Base-by-base conservation (phyloP, 1,140 invertebrate genomes). In the Calliphora vicina region DNA sequence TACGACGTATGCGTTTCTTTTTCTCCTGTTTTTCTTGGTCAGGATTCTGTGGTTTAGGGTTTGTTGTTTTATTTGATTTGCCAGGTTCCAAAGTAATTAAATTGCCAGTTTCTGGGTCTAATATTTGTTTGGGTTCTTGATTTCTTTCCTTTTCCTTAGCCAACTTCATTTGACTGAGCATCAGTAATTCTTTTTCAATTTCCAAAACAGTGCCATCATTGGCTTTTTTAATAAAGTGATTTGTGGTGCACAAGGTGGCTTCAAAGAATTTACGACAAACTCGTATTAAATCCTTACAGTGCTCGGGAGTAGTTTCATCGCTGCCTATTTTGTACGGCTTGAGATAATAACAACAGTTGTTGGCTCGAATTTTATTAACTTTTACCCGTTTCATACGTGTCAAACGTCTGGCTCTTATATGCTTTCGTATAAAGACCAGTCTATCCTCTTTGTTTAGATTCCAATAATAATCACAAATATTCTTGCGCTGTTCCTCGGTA, bases 391-490 rank as follows among this genome's bases (percentile, higher is more conserved):
- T 35, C 20, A 26, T 50, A 57, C 26, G 27, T 67, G 9, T 50
- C 17, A 50, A 13, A 50, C 45, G 45, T 12, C 17, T 57, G 26
- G 23, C 42, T 20, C 29, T 61, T 9, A 35, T 25, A 78, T 42
- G 72, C 43, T 35, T 78, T n/a, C 50, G 61, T 80, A 71, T 74
- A 82, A n/a, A 81, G 73, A 45, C 45, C 73, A 23, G 67, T 27
- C 35, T 80, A 80, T 26, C 25, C 13, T 29, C 71, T 23, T 72
- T 45, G 10, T 29, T 73, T 1, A 84, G 20, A 15, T 35, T 43
- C 83, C 83, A 84, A 26, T 57, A 82, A 27, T 84, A n/a, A 74
- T 74, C 80, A 61, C 83, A 84, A 15, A 84, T 81, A 12, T 45
- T 25, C 20, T 13, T 57, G 0, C 83, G 67, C 15, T 84, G 45